Evolutionary conservation across 2,113 vertebrate species (phyloP).

Genomic region (Catharus bicknelli): DNA sequence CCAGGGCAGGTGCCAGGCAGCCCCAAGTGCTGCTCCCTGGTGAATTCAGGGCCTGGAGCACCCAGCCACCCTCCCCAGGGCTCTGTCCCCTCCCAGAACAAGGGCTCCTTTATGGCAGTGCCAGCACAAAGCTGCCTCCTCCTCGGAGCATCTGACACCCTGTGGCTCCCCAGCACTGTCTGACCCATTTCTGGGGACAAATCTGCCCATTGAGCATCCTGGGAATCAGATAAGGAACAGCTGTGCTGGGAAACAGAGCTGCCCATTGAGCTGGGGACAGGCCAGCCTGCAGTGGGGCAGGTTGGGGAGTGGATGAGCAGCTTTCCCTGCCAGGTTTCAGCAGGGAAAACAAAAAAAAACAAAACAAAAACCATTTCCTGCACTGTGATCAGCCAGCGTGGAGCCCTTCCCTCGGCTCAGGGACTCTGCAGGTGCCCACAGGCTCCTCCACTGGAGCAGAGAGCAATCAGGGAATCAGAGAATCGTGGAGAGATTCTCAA

Average conservation of each 20-base stretch:
- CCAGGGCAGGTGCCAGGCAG: not conserved
- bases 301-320: not conserved
- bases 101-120: not conserved
- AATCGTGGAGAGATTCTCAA: accelerated
- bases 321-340: constrained; percentile 27
- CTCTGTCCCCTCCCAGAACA: not conserved
- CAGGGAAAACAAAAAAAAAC: not conserved
- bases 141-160: constrained; percentile 38
- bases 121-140: not conserved
- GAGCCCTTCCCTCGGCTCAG: not conserved
- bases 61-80: accelerated
- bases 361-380: not conserved
- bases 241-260: constrained; percentile 16
- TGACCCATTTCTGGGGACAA: not conserved
- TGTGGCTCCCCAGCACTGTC: not conserved
- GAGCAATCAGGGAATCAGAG: not conserved
- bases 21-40: not conserved
- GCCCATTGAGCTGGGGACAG: not conserved
- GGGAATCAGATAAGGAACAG: not conserved
- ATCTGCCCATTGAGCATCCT: constrained; percentile 5
- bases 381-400: not conserved
- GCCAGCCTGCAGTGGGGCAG: not conserved
- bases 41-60: accelerated
- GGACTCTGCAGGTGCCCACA: accelerated
- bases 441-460: not conserved